Conservation (phyloP, 2,797 vertebrate species). For the Eulemur mongoz region DNA sequence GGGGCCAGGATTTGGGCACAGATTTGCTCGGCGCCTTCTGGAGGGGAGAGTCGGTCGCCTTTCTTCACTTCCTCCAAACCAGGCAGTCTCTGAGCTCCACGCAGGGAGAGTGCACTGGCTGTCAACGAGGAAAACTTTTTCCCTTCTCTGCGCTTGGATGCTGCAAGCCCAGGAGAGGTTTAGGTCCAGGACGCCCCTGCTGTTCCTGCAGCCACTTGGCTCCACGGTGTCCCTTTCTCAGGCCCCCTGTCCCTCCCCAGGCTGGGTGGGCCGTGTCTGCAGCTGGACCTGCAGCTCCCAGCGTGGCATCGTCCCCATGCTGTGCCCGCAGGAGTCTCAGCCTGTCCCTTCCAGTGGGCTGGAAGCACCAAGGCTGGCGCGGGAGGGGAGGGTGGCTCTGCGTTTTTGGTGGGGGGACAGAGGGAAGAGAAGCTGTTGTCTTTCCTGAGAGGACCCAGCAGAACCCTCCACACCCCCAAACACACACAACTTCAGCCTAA, state of each 20-base stretch:
- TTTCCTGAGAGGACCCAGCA: neutral
- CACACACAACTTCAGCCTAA: neutral
- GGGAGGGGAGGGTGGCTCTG: too few species aligned
- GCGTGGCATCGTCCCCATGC: too few species aligned
- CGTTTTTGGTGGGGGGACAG: neutral
- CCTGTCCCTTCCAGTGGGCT: neutral
- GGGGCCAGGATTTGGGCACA: neutral
- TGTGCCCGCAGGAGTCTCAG: too few species aligned
- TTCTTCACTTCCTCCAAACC: neutral
- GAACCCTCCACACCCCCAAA: neutral
- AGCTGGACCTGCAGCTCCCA: neutral
- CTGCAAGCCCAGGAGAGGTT: neutral
- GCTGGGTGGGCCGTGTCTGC: rapidly evolving
- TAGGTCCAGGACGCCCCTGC: rapidly evolving
- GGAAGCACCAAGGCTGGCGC: neutral
- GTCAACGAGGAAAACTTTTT: rapidly evolving
- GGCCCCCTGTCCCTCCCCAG: neutral
- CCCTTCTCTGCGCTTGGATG: neutral
- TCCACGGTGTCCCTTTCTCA: neutral
- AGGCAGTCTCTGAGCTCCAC: rapidly evolving
- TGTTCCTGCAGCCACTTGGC: neutral
- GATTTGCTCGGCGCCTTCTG: neutral
- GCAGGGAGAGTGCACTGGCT: neutral
- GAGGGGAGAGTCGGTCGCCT: neutral
- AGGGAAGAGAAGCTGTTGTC: neutral